phyloP scores from a whole-genome alignment of 2,113 vertebrate species.

The Lepus timidus region DNA sequence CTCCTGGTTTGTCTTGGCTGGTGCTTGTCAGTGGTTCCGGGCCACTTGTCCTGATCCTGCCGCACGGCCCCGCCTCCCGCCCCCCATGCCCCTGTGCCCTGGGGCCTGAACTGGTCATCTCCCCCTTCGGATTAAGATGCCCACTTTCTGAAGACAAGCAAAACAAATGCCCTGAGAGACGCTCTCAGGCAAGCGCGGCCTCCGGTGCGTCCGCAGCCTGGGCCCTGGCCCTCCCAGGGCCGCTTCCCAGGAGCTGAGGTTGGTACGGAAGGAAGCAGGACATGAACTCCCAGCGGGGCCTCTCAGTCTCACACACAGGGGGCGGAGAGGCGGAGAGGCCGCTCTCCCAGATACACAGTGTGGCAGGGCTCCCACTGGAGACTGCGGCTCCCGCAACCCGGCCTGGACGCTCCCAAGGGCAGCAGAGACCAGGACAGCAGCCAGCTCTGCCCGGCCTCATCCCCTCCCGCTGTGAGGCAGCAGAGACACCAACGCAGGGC shows the following conservation, averaged over 20 bases:
- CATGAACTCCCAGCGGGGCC: neutral
- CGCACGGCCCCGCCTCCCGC: neutral
- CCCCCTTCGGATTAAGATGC: neutral
- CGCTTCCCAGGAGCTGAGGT: neutral
- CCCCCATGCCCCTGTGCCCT: neutral
- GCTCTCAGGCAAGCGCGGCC: neutral
- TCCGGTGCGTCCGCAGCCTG: neutral
- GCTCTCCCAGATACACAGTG: fast-evolving
- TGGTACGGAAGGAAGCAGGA: neutral
- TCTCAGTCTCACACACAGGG: neutral
- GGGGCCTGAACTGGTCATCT: fast-evolving
- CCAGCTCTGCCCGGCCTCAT: no score
- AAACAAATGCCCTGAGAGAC: neutral
- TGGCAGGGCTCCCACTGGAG: fast-evolving
- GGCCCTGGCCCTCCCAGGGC: slow-evolving; percentile 1
- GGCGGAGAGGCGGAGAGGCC: neutral
- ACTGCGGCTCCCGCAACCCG: neutral
- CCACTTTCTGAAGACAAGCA: neutral
- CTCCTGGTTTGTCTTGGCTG: neutral
- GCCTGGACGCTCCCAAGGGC: neutral
- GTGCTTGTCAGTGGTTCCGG: neutral
- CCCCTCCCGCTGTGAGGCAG: neutral
- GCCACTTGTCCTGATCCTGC: neutral
- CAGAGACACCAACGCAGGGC: neutral
- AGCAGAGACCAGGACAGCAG: neutral